Evolutionary conservation across 2,797 vertebrate species (phyloP).

Genomic region (Acanthurus lineatus): DNA sequence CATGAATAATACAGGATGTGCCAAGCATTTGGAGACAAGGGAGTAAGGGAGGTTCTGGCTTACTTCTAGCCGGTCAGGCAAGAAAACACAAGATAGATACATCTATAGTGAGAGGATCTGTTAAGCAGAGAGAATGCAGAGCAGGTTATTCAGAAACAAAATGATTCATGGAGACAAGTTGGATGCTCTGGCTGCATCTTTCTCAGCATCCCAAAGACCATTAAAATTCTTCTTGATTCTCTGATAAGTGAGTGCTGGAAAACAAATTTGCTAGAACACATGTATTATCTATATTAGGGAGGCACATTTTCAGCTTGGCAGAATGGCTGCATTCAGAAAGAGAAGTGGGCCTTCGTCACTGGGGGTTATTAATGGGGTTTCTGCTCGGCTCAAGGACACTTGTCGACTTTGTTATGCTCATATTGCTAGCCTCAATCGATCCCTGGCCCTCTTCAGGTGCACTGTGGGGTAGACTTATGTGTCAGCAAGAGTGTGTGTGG

Average conservation of each 20-base stretch:
- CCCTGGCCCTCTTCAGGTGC: conserved; percentile 40
- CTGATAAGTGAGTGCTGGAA: conserved; percentile 14
- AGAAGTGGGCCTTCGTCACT: conserved; percentile 43
- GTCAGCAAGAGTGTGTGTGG: background rate
- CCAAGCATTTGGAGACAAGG: conserved; percentile 46
- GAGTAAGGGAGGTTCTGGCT: conserved; percentile 36
- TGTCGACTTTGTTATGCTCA: conserved; percentile 64
- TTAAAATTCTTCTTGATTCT: conserved; percentile 36
- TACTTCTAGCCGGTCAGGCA: conserved; percentile 32
- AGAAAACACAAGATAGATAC: conserved; percentile 43
- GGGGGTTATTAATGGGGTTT: conserved; percentile 63
- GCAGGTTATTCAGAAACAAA: background rate
- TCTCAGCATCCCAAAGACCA: conserved; percentile 17
- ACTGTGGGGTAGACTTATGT: background rate
- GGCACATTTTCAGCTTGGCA: conserved; percentile 18
- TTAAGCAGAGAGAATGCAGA: conserved; percentile 26
- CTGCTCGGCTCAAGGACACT: conserved; percentile 74
- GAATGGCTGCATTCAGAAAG: conserved; percentile 33
- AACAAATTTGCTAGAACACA: conserved; percentile 44
- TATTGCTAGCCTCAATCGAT: conserved; percentile 60
- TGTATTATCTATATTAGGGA: conserved; percentile 36
- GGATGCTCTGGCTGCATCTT: conserved; percentile 12
- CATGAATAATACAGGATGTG: conserved; percentile 74
- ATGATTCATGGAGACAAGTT: conserved; percentile 43
- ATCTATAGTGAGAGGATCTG: conserved; percentile 40